phyloP scores from a whole-genome alignment of 2,113 vertebrate species.

The Athene noctua region DNA sequence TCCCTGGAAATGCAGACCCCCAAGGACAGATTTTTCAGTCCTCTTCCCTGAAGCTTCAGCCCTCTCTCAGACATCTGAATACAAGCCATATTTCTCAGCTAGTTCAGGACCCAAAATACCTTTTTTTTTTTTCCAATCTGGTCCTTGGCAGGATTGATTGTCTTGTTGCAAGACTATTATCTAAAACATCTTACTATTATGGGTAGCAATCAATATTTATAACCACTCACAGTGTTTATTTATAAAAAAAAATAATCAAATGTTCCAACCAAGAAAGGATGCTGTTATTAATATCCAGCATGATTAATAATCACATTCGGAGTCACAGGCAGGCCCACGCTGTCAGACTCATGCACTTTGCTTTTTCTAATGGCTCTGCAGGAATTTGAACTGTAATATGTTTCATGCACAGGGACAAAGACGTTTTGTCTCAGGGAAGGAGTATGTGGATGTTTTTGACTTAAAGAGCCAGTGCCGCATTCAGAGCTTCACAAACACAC shows the following conservation, averaged over 20 bases:
- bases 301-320: slow-evolving; percentile 35
- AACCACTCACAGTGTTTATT: slow-evolving; percentile 39
- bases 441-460: slow-evolving; percentile 22
- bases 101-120: neutral
- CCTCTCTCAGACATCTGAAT: neutral
- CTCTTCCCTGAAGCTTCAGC: neutral
- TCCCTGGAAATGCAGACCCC: neutral
- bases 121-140: neutral
- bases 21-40: neutral
- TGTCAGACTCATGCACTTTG: slow-evolving; percentile 35
- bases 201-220: slow-evolving; percentile 53
- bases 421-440: slow-evolving; percentile 49
- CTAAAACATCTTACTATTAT: slow-evolving; percentile 10
- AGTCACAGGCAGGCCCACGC: slow-evolving; percentile 35
- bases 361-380: slow-evolving; percentile 46
- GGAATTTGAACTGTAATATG: slow-evolving; percentile 49
- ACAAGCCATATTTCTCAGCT: neutral
- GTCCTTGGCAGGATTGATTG: neutral
- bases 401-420: slow-evolving; percentile 59
- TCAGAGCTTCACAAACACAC: neutral
- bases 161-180: neutral
- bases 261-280: slow-evolving; percentile 32
- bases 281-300: slow-evolving; percentile 39
- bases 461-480: neutral
- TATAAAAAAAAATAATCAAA: slow-evolving; percentile 48